Evolutionary conservation across 2,888 invertebrate genomes (phyloP).

Genomic region (Abrostola triplasia): DNA sequence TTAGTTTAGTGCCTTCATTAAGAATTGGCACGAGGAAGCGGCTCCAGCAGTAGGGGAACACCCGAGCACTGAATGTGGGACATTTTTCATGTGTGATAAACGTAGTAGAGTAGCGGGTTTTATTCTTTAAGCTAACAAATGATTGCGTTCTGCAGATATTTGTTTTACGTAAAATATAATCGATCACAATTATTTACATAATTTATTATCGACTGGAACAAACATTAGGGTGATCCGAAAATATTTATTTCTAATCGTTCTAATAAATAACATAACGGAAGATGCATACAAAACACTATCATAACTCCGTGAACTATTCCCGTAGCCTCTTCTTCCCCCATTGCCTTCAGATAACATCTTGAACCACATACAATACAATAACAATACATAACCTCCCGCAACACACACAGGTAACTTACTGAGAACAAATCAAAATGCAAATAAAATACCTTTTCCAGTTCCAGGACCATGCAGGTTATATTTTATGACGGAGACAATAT

Average conservation of each 20-base stretch:
- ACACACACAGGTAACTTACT: conserved; percentile 3
- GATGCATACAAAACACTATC: too few relatives aligned
- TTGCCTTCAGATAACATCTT: background rate
- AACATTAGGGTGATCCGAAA: too few relatives aligned
- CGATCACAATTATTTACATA: too few relatives aligned
- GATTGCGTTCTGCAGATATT: too few relatives aligned
- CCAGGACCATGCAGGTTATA: conserved; percentile 3
- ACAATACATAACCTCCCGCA: background rate
- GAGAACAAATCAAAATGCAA: conserved; percentile 12
- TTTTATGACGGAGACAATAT: conserved; percentile 19
- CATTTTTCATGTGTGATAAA: background rate
- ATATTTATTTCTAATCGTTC: too few relatives aligned
- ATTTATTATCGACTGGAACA: too few relatives aligned
- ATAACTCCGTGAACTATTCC: too few relatives aligned
- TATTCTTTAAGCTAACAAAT: too few relatives aligned
- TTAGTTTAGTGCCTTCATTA: conserved; percentile 11
- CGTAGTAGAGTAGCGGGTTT: too few relatives aligned
- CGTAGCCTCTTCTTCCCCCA: too few relatives aligned
- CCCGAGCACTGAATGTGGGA: background rate
- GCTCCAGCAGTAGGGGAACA: background rate
- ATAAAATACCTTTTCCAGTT: conserved; percentile 10
- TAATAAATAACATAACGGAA: too few relatives aligned
- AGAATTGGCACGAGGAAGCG: conserved; percentile 12
- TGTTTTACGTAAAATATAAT: too few relatives aligned
- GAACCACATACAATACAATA: conserved; percentile 7